phyloP scores from a whole-genome alignment of 2,113 vertebrate genomes.

The Sakesphorus luctuosus region DNA sequence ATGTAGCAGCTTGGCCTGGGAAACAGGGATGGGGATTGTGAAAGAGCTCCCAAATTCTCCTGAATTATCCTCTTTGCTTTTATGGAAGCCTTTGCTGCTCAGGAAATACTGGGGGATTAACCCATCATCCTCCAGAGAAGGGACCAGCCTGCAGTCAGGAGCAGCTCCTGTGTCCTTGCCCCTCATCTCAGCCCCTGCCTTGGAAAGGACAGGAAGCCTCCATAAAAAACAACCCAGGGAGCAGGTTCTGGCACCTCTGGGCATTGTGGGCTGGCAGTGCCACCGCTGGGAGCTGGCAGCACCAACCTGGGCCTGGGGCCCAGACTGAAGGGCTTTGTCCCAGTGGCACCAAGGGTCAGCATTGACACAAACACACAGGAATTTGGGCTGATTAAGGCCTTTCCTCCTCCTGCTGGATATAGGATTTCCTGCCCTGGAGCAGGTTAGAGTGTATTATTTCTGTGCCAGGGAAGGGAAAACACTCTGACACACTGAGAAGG shows the following conservation, averaged over 20 bases:
- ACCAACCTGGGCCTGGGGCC: conserved; percentile 39
- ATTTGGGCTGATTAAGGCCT: conserved; percentile 63
- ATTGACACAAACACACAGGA: conserved; percentile 64
- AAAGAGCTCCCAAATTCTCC: not conserved
- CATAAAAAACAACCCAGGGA: not conserved
- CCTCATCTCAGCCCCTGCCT: not conserved
- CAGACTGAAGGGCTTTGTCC: not conserved
- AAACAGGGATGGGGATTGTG: not conserved
- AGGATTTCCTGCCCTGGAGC: conserved; percentile 51
- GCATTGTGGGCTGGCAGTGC: not conserved
- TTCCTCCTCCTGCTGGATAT: conserved; percentile 21
- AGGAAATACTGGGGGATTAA: conserved; percentile 37
- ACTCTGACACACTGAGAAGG: not conserved
- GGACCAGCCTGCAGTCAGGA: conserved; percentile 15
- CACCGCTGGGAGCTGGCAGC: not conserved
- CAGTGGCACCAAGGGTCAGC: not conserved
- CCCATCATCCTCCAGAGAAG: conserved; percentile 1
- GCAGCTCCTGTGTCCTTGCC: not conserved
- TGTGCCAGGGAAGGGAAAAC: conserved; percentile 52
- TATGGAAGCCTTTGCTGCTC: not conserved
- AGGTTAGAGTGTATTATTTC: conserved; percentile 24
- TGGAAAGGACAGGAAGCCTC: not conserved
- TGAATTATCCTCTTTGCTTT: not conserved
- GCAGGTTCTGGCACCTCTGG: not conserved
- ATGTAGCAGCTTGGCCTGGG: not conserved